Evolutionary conservation across 2,888 invertebrate genomes (phyloP).

Genomic region (Myopa tessellatipennis): DNA sequence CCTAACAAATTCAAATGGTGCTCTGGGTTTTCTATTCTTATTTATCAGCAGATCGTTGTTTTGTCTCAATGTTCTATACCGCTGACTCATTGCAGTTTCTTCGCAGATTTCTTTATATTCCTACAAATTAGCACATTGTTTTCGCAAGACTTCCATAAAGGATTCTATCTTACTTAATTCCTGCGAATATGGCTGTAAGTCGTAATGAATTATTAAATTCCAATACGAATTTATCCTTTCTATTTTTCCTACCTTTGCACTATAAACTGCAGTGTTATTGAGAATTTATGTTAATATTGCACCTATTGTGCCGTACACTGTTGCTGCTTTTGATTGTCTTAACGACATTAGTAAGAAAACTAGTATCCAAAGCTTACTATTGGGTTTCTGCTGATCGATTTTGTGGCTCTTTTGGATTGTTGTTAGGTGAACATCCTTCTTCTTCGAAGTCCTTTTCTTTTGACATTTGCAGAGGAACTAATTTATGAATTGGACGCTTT

Average conservation of each 20-base stretch:
- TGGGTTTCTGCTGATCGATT: neutral
- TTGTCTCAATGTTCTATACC: neutral
- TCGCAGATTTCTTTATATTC: neutral
- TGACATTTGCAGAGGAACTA: neutral
- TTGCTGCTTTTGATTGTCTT: too few species aligned
- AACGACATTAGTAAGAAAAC: too few species aligned
- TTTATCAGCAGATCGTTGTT: neutral
- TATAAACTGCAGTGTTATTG: too few species aligned
- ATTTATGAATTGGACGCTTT: neutral
- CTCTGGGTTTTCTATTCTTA: neutral
- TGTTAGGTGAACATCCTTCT: neutral
- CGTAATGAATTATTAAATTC: neutral
- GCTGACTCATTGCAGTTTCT: neutral
- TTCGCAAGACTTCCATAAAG: neutral
- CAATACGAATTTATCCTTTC: too few species aligned
- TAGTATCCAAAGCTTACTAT: neutral
- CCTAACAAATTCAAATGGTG: slow-evolving; percentile 17
- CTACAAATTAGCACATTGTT: neutral
- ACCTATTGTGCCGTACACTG: too few species aligned
- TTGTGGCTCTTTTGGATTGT: neutral
- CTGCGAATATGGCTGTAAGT: neutral
- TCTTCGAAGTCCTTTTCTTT: neutral
- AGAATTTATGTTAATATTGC: too few species aligned
- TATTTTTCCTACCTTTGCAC: too few species aligned
- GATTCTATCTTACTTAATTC: neutral